Evolutionary conservation across 2,888 invertebrate genomes (phyloP).

Genomic region (Acrocera orbiculus): DNA sequence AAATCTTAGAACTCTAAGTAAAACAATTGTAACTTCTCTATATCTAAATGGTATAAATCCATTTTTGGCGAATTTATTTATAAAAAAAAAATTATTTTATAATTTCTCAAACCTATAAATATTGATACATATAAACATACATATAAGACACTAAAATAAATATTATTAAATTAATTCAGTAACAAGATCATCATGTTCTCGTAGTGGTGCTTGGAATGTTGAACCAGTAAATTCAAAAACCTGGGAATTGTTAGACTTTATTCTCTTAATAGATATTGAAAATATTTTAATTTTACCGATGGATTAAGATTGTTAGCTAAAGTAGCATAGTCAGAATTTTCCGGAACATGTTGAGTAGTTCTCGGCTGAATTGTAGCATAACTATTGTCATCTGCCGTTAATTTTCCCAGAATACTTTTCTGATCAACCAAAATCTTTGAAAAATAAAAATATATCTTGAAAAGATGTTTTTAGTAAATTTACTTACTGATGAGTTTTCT

Average conservation of each 20-base stretch:
- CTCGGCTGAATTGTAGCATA: constrained; percentile 32
- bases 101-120: neutral
- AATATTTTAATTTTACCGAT: constrained; percentile 20
- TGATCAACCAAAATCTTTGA: neutral
- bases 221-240: constrained; percentile 39
- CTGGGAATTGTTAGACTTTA: constrained; percentile 14
- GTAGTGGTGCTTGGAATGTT: constrained; percentile 51
- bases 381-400: constrained; percentile 29
- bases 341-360: constrained; percentile 22
- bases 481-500: constrained; percentile 22
- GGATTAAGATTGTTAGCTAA: constrained; percentile 29
- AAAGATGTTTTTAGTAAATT: neutral
- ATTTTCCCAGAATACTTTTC: constrained; percentile 27
- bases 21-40: too few relatives aligned
- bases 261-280: constrained; percentile 3
- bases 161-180: constrained; percentile 27
- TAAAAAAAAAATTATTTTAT: too few relatives aligned
- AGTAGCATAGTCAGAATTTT: constrained; percentile 31
- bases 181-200: constrained; percentile 29
- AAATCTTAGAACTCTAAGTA: too few relatives aligned
- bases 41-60: too few relatives aligned
- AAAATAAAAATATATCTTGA: constrained; percentile 1
- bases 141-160: too few relatives aligned
- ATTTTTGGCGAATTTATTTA: too few relatives aligned
- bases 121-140: too few relatives aligned